A percentile compares a stretch with the other conserved stretches of the same genome.
These are phyloP conservation scores for Shargacucullia verbasci DNA, from an alignment of 2,888 invertebrate species.

Conservation along the genomic window DNA sequence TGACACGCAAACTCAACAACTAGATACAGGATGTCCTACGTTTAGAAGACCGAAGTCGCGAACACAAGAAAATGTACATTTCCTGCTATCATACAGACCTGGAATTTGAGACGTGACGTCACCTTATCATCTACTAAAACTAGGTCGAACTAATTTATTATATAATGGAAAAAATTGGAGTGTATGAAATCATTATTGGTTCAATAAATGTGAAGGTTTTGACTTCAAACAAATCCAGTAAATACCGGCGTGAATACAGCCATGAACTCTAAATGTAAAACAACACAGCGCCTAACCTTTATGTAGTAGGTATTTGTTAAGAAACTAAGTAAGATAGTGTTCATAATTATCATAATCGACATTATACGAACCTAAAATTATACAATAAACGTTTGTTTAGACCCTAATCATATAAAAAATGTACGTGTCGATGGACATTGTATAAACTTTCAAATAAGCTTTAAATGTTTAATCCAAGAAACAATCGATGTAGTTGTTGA, in stretches of 20 bases:
- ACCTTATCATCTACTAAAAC: constrained; percentile 68
- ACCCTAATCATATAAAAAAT: neutral
- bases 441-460: neutral
- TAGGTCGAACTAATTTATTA: constrained; percentile 62
- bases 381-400: constrained; percentile 3
- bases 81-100: constrained; percentile 74
- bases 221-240: constrained; percentile 11
- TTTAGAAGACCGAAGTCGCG: constrained; percentile 59
- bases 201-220: constrained; percentile 31
- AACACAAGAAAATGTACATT: constrained; percentile 72
- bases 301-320: constrained; percentile 14
- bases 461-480: constrained; percentile 14
- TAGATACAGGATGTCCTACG: constrained; percentile 68
- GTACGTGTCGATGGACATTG: neutral
- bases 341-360: no score
- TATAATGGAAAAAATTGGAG: constrained; percentile 39
- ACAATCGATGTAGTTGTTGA: constrained; percentile 39
- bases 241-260: constrained; percentile 3
- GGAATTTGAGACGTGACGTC: constrained; percentile 73
- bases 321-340: constrained; percentile 35
- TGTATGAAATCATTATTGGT: constrained; percentile 28
- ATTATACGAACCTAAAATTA: neutral
- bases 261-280: constrained; percentile 23
- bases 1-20: constrained; percentile 54
- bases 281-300: constrained; percentile 19